A percentile compares a stretch with the other conserved stretches of the same genome.
These are phyloP conservation scores for Caenorhabditis sp. DNA, from an alignment of 2,888 invertebrate species.

Conservation along the genomic window DNA sequence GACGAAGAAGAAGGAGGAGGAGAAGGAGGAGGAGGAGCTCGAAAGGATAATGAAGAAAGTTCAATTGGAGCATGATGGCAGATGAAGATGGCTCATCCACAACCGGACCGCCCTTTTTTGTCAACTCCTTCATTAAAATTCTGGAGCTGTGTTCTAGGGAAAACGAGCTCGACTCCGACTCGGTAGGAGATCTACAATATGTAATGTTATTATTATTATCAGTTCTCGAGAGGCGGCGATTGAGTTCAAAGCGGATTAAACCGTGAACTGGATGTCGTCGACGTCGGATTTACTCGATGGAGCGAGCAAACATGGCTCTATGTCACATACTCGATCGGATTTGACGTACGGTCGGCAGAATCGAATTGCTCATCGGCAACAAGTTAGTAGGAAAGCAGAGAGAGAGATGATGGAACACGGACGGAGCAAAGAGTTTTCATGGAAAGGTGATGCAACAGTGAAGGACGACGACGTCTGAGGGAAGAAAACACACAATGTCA, in stretches of 20 bases:
- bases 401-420: neutral
- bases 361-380: neutral
- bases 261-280: slow-evolving; percentile 22
- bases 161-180: too few species aligned
- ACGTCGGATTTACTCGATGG: slow-evolving; percentile 3
- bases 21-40: neutral
- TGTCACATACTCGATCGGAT: slow-evolving; percentile 17
- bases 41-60: slow-evolving; percentile 15
- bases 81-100: neutral
- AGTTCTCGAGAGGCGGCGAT: neutral
- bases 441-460: neutral
- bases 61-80: slow-evolving; percentile 5
- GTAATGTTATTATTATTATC: neutral
- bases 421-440: too few species aligned
- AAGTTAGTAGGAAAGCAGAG: neutral
- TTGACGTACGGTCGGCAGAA: slow-evolving; percentile 6
- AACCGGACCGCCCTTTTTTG: slow-evolving; percentile 6
- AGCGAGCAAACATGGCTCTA: neutral
- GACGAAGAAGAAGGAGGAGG: too few species aligned
- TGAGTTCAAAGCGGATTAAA: slow-evolving; percentile 23
- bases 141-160: neutral
- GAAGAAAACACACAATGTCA: slow-evolving; percentile 19
- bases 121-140: slow-evolving; percentile 3
- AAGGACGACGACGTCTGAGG: neutral
- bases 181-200: neutral